These are phyloP conservation scores for Ammodytes marinus DNA, from an alignment of 2,113 vertebrate species.

Conservation along the genomic window DNA sequence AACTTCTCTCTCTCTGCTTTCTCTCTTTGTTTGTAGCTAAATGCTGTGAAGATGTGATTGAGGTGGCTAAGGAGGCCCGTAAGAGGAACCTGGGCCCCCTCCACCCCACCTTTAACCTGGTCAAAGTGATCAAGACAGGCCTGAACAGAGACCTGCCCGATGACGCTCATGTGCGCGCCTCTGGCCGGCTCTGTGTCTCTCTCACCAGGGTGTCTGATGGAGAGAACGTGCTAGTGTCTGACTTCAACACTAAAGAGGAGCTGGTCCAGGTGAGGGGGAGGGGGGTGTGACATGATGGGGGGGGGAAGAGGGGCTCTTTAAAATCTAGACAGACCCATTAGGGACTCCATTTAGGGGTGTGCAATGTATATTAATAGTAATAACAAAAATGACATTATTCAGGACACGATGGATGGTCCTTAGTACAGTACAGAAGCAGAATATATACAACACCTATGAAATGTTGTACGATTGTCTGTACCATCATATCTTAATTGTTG, in stretches of 20 bases:
- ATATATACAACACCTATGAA: no score
- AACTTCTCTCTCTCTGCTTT: background rate
- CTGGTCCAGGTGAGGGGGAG: slow-evolving; percentile 88
- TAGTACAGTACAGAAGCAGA: no score
- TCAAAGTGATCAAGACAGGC: slow-evolving; percentile 81
- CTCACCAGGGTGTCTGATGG: slow-evolving; percentile 93
- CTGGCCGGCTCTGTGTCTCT: slow-evolving; percentile 87
- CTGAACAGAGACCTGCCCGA: slow-evolving; percentile 86
- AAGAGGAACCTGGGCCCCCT: slow-evolving; percentile 89
- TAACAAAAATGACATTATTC: no score
- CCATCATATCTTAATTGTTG: no score
- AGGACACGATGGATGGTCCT: no score
- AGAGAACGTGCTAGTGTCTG: slow-evolving; percentile 90
- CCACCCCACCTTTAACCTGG: slow-evolving; percentile 90
- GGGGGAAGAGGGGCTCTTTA: background rate
- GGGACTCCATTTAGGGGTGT: background rate
- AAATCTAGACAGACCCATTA: background rate
- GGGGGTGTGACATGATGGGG: no score
- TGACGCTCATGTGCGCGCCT: slow-evolving; percentile 85
- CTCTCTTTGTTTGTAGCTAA: slow-evolving; percentile 62
- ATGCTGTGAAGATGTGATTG: slow-evolving; percentile 80
- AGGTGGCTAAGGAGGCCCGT: slow-evolving; percentile 84
- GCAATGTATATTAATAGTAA: no score
- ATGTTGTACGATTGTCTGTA: no score
- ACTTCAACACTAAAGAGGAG: slow-evolving; percentile 93